Evolutionary conservation across 2,113 vertebrate genomes (phyloP).

Genomic region (Anser cygnoides): DNA sequence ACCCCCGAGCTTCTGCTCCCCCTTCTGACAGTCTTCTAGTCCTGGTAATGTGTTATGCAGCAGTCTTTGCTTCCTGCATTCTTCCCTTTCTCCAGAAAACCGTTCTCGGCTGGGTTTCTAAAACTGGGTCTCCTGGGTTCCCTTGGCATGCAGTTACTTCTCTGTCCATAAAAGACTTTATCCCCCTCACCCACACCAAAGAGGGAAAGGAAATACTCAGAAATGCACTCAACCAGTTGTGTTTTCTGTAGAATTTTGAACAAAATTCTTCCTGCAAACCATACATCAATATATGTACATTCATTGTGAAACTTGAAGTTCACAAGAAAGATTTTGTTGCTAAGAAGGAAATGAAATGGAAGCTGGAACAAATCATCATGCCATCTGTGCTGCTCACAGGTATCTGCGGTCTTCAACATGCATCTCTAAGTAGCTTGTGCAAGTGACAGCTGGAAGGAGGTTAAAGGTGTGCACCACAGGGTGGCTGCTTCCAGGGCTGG

Average conservation of each 20-base stretch:
- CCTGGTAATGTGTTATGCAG: constrained; percentile 38
- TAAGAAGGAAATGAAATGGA: not conserved
- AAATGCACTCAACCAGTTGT: not conserved
- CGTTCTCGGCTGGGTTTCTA: not conserved
- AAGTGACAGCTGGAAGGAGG: not conserved
- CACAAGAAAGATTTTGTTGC: not conserved
- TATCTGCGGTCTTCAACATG: not conserved
- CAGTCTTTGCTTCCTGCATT: constrained; percentile 15
- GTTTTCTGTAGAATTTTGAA: not conserved
- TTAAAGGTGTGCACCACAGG: not conserved
- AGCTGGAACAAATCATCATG: accelerated
- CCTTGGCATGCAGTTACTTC: not conserved
- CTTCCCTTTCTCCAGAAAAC: not conserved
- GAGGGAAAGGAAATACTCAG: not conserved
- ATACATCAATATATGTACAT: not conserved
- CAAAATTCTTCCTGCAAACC: not conserved
- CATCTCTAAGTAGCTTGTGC: not conserved
- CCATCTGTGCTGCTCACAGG: accelerated
- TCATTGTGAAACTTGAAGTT: constrained; percentile 22
- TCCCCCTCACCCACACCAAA: not conserved
- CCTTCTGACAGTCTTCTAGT: constrained; percentile 11
- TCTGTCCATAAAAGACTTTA: not conserved
- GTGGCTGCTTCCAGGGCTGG: not conserved
- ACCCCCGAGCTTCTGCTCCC: not conserved
- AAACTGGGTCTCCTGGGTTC: not conserved